Evolutionary conservation across 2,113 vertebrate species (phyloP), one percentile per base, ranked within the genome.

Genomic region (Rhabdornis inornatus): DNA sequence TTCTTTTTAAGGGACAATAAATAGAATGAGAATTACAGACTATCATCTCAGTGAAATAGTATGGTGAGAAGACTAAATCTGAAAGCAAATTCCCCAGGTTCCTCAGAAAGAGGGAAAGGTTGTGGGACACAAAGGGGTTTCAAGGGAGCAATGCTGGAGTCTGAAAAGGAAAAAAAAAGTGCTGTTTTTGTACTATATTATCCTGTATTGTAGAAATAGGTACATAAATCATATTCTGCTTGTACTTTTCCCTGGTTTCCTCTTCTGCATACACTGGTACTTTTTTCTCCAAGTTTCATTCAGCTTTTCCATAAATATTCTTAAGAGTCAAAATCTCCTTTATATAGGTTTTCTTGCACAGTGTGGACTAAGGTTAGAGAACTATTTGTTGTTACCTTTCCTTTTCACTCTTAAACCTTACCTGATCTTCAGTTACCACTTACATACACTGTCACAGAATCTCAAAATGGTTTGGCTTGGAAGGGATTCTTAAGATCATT

Each of bases 201-300:
- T 20, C 8, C 7, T 45, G 23, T 10, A 40, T 22, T 2, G 1
- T 30, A 61, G 21, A 76, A 53, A 47, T 22, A 68, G 0, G 1
- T 23, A 55, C 15, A 40, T 27, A 76, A 75, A 40, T 13, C 1
- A 6, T 25, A 40, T 31, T 53, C 18, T 61, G 39, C 47, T 74
- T 64, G 18, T 37, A 52, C 10, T 18, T 53, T 53, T 40, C 42
- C 42, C 52, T 35, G 3, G 15, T 50, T 83, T 61, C 19, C 16
- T 37, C 66, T 84, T 44, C 69, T 33, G 14, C 1, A 0, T 25
- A 74, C 49, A 13, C 16, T n/a, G 10, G 19, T 68, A 64, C 7
- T 50, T 68, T 17, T 8, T 35, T 35, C 20, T 89, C 15, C 44
- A 5, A 61, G 37, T 33, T 81, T 56, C 27, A 78, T 33, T 61